Conservation (phyloP, 2,888 invertebrate species). For the Apamea crenata region DNA sequence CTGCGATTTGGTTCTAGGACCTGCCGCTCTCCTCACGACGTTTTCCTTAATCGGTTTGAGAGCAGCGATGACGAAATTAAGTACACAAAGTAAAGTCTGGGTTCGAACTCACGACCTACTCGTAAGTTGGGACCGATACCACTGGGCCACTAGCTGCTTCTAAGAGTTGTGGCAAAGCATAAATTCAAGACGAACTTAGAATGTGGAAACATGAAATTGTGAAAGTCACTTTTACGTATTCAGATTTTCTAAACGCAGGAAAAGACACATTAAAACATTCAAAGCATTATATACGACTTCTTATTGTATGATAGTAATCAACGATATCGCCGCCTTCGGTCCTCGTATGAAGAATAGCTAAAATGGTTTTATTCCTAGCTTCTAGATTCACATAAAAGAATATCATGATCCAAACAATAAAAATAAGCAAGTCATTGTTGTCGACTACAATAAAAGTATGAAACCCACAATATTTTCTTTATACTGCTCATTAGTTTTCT, state of each 20-base stretch:
- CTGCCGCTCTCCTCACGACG: too few species aligned
- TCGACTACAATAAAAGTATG: slow-evolving; percentile 12
- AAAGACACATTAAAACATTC: not conserved
- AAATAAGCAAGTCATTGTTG: not conserved
- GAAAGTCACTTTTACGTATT: not conserved
- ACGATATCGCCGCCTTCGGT: not conserved
- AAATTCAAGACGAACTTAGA: not conserved
- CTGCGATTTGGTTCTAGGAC: too few species aligned
- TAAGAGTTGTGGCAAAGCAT: not conserved
- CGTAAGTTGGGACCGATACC: too few species aligned
- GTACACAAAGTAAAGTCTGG: too few species aligned
- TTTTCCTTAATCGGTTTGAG: too few species aligned
- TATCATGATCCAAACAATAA: not conserved
- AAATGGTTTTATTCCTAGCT: not conserved
- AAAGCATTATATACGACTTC: not conserved
- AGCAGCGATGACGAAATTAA: too few species aligned
- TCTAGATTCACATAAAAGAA: not conserved
- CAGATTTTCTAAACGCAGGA: not conserved
- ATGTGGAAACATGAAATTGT: not conserved
- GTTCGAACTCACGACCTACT: too few species aligned
- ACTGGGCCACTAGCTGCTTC: too few species aligned
- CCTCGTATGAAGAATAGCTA: not conserved
- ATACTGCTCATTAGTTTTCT: slow-evolving; percentile 10
- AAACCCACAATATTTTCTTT: slow-evolving; percentile 16
- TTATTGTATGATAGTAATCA: not conserved